Percentiles rank a stretch among this genome's conserved stretches.
These are phyloP conservation scores for Morphnarchus princeps DNA, from an alignment of 2,113 vertebrate genomes.

Conservation along the genomic window DNA sequence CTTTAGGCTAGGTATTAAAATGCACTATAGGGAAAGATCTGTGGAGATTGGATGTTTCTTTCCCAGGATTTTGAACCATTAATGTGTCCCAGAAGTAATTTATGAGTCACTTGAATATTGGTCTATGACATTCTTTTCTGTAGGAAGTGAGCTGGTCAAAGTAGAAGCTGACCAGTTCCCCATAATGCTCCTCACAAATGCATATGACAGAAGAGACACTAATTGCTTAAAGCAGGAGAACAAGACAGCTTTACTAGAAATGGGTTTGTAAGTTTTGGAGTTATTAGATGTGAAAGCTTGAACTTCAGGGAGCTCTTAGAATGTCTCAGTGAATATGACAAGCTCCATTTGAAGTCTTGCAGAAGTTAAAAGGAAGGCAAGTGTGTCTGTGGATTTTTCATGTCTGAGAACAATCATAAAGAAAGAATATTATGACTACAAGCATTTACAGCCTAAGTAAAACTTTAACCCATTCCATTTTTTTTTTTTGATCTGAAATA, in stretches of 20 bases:
- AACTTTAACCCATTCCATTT: background rate
- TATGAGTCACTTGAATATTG: background rate
- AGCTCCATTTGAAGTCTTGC: slow-evolving; percentile 11
- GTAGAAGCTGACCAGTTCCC: background rate
- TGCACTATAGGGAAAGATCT: background rate
- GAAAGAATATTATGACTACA: background rate
- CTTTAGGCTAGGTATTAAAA: background rate
- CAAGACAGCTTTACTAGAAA: background rate
- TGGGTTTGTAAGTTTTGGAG: background rate
- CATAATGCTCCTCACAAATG: background rate
- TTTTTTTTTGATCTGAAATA: background rate
- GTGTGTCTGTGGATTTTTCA: background rate
- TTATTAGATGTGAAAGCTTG: slow-evolving; percentile 52
- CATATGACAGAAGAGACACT: background rate
- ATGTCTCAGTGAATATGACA: slow-evolving; percentile 39
- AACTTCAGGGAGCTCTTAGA: slow-evolving; percentile 35
- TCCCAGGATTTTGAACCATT: background rate
- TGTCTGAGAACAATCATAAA: background rate
- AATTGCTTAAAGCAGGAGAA: background rate
- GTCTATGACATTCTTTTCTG: background rate
- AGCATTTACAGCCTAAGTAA: background rate
- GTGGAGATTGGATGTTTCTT: background rate
- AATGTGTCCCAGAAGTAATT: background rate
- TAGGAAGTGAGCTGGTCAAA: background rate
- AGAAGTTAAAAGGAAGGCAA: slow-evolving; percentile 12